Base-by-base conservation (phyloP, 2,797 vertebrate genomes). In the Tauraco hartlaubi region DNA sequence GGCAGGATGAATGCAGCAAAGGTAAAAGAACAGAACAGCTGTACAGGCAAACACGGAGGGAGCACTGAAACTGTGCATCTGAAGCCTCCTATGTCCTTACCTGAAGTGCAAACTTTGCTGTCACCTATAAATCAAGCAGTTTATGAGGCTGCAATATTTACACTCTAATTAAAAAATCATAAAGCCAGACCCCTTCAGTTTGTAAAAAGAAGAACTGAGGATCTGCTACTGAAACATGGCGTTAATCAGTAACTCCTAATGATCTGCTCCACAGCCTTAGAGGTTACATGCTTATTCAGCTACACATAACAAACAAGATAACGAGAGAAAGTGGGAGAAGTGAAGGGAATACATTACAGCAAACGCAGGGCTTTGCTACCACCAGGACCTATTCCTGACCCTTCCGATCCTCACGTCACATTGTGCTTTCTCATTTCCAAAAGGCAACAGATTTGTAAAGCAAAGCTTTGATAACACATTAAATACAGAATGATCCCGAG, bases 101-200 rank as follows among this genome's bases (percentile, higher is more conserved):
- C 79, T n/a, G 5, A 97, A 97, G 95, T 94, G 93, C 97, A 98
- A 97, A 97, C 95, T 98, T 98, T 85, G 96, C 97, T 98, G 97
- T 98, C 98, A 96, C 96, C 97, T 94, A 98, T 99, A 99, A 99
- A 99, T 99, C 98, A 99, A 95, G 88, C 88, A 88, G 96, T 98
- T 98, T 98, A 98, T 98, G 97, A 97, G 96, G 97, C 97, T 98
- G 95, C 96, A 90, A 97, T 99, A 98, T 99, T 99, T 99, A 98
- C 98, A 98, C 98, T 98, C 98, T 97, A 98, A 99, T 99, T 99
- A 99, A 99, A 98, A 98, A 98, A 98, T 98, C 97, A 98, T 98
- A 97, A 98, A 98, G 96, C 94, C 97, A 97, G 96, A 93, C 93
- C 92, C 94, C 94, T 98, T 98, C 96, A 95, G 97, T 97, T 96